Evolutionary conservation across 2,888 invertebrate species (phyloP), one percentile per base, ranked within the genome.

Genomic region (Papilio elwesi): DNA sequence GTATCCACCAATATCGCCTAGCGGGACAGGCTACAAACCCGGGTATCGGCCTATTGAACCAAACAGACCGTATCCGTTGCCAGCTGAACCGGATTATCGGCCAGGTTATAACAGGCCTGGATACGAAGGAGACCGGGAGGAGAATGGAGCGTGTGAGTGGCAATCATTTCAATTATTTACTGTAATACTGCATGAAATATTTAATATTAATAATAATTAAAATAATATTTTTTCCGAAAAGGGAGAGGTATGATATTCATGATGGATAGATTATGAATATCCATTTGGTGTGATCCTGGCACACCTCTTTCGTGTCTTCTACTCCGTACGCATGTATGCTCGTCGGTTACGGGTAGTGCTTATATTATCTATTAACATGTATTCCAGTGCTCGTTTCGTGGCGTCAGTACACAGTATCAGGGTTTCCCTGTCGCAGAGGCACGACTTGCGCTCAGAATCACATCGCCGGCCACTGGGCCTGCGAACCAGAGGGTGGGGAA

Each of bases 391-490:
- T 93, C 78, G 94, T 94, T 51, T 94, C 96, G 0, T 97, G 97
- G 96, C 95, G 95, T 49, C 96, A 96, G 77, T 97, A 96, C 89
- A 96, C 97, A 0, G 97, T 97, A 2, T 96, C 96, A 13, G 97
- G 97, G 38, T 96, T 96, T 85, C 97, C 97, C 0, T 97, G 97
- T 78, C 95, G 96, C 51, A 86, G 94, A 6, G 97, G 96, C 1
- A 95, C 96, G 0, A 88, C 91, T 0, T 97, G 97, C 80, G 95
- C 95, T 43, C 96, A 96, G 86, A 97, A 97, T 85, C 89, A 94
- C 6, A 94, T 97, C 12, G 96, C 96, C 0, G 97, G 97, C 0
- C 97, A 97, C 82, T 98, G 97, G 96, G 96, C 96, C 15, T 98
- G 98, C 79, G 97, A 97, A 79, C 95, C 97, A 0, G 97, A 97